A percentile compares a stretch with the other conserved stretches of the same genome.
Conservation (phyloP, 2,888 invertebrate genomes). For the Drosophila aldrichi region DNA sequence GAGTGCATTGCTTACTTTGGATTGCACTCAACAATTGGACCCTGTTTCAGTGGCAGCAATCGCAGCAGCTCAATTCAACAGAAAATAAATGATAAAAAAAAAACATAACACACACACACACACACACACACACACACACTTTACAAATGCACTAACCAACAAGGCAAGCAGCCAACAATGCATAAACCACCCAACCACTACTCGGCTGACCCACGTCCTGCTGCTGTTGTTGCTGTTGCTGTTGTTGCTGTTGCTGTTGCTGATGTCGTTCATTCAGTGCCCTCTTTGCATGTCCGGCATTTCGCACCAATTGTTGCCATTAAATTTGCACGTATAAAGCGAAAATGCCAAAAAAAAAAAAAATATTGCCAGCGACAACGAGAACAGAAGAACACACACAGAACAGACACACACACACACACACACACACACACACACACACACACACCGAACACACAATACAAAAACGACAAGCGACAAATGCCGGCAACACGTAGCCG, state of each 20-base stretch:
- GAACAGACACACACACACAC: constrained; percentile 34
- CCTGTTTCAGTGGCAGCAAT: constrained; percentile 36
- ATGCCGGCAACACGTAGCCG: constrained; percentile 80
- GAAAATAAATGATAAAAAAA: constrained; percentile 21
- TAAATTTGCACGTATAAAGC: constrained; percentile 77
- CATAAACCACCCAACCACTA: constrained; percentile 44
- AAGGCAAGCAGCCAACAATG: constrained; percentile 30
- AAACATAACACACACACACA: too few species aligned
- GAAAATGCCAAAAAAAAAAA: constrained; percentile 78
- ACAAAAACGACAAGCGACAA: constrained; percentile 60
- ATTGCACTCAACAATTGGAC: constrained; percentile 43
- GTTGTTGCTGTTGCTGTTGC: constrained; percentile 36
- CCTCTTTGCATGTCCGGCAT: constrained; percentile 74
- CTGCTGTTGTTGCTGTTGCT: constrained; percentile 8
- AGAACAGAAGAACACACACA: constrained; percentile 43
- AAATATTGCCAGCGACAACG: constrained; percentile 70
- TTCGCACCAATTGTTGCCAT: constrained; percentile 80
- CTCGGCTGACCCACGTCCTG: constrained; percentile 20
- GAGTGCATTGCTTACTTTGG: constrained; percentile 33
- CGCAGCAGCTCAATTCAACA: constrained; percentile 50
- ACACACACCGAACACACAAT: constrained; percentile 20
- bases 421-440: constrained; percentile 16
- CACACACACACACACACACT: constrained; percentile 1
- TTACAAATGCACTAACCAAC: constrained; percentile 39
- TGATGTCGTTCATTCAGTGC: constrained; percentile 57